Conservation (phyloP, 2,797 vertebrate genomes). For the Enteromius afrohamiltoni region DNA sequence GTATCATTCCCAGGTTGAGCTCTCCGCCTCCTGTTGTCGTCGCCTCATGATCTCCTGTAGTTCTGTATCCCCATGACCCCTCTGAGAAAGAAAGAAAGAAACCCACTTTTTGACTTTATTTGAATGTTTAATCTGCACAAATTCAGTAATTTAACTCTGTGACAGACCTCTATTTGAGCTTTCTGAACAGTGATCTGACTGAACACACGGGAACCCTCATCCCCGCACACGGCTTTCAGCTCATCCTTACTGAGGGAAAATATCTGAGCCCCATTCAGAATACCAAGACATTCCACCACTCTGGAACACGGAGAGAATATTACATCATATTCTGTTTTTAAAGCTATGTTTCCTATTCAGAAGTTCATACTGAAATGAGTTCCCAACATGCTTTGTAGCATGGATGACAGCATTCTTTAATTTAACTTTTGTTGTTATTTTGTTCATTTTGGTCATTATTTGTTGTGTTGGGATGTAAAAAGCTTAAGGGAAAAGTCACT, state of each 20-base stretch:
- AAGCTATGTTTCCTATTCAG: not conserved
- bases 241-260: constrained; percentile 89
- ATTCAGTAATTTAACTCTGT: constrained; percentile 9
- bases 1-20: constrained; percentile 68
- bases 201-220: constrained; percentile 83
- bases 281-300: constrained; percentile 80
- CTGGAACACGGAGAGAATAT: constrained; percentile 62
- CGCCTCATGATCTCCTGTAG: constrained; percentile 82
- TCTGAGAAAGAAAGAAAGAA: constrained; percentile 66
- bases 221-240: constrained; percentile 82
- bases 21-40: constrained; percentile 75
- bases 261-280: constrained; percentile 82
- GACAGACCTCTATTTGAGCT: constrained; percentile 80
- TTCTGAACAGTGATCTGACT: constrained; percentile 86
- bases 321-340: not conserved
- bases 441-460: not conserved
- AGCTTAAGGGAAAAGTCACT: too few relatives aligned
- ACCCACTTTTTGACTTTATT: not conserved
- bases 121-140: constrained; percentile 2
- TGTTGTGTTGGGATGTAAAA: not conserved
- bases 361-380: not conserved
- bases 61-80: constrained; percentile 77
- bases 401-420: not conserved
- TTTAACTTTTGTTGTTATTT: not conserved
- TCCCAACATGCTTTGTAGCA: not conserved